Base-by-base conservation (phyloP, 1,140 invertebrate genomes). In the Zelostemma sp. region DNA sequence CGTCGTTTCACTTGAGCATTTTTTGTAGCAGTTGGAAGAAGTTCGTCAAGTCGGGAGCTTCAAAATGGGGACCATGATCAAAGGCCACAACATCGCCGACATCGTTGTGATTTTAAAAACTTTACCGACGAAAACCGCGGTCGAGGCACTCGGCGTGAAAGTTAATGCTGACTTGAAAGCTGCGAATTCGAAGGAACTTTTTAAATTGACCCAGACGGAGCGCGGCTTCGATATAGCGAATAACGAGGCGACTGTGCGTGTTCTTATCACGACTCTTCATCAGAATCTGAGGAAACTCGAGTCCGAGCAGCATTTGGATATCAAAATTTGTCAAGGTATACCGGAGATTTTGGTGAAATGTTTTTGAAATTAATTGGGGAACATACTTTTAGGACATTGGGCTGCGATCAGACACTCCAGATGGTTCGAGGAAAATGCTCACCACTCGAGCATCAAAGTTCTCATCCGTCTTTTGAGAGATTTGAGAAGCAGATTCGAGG, bases 391-490 rank as follows among this genome's bases (percentile, higher is more conserved):
- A 84, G 91, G 93, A 38, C 95, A 98, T 84, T 86, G 98, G 68
- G 94, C 95, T 1, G 96, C 96, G 0, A 97, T 99, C 41, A 87
- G 97, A 56, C 97, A 99, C 83, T 94, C 94, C 28, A 90, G 96
- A 1, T 99, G 97, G 97, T 99, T 99, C 84, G 97, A 99, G 81
- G 97, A 99, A 86, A 98, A 98, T 84, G 97, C 96, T 4, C 96
- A 96, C 81, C 96, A 99, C 84, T 97, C 97, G 1, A 96, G 95
- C 21, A 97, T 99, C 47, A 99, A 98, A 88, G 94, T 97, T 9
- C 84, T 99, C 0, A 97, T 99, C 68, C 89, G 97, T 9, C 87
- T 99, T 14, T 85, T 99, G 1, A 90, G 95, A 72, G 97, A 99
- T 86, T 87, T 99, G 64, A 90, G 93, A 72, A 91, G 89, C 41